A percentile compares a stretch with the other conserved stretches of the same genome.
phyloP scores from a whole-genome alignment of 2,797 vertebrate genomes.

The Lithobates pipiens region DNA sequence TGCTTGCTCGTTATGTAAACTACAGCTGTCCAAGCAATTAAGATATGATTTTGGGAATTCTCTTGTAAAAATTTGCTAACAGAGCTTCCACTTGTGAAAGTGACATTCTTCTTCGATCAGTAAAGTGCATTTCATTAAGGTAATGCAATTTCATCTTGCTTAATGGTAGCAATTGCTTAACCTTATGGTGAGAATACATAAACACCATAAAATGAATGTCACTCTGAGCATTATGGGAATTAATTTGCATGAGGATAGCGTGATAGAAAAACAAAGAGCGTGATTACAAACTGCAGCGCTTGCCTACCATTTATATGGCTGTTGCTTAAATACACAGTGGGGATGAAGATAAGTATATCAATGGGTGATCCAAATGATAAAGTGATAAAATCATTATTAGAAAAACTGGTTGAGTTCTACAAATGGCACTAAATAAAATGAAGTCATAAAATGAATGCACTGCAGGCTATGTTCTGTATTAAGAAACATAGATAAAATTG shows the following conservation, averaged over 20 bases:
- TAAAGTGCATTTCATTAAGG: conserved; percentile 85
- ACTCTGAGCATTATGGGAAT: conserved; percentile 71
- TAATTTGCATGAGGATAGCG: conserved; percentile 75
- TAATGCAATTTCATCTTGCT: conserved; percentile 82
- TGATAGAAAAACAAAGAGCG: conserved; percentile 73
- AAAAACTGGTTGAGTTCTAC: conserved; percentile 14
- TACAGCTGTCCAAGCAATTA: conserved; percentile 86
- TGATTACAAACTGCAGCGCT: conserved; percentile 31
- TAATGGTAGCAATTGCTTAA: conserved; percentile 83
- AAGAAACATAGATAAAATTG: background rate
- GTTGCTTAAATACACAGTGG: conserved; percentile 23
- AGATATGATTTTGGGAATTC: conserved; percentile 87
- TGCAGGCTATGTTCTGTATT: background rate
- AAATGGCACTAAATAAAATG: conserved; percentile 21
- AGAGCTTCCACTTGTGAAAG: conserved; percentile 83
- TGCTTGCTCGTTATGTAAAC: conserved; percentile 86
- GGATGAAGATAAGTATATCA: conserved; percentile 19
- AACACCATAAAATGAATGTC: conserved; percentile 82
- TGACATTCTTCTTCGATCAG: conserved; percentile 83
- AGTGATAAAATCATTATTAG: conserved; percentile 19
- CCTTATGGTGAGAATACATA: conserved; percentile 81
- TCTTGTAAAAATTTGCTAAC: conserved; percentile 84
- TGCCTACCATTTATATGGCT: conserved; percentile 30
- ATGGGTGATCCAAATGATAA: conserved; percentile 24
- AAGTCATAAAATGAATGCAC: conserved; percentile 20